Base-by-base conservation (phyloP, 2,888 invertebrate species). In the Celastrina argiolus region DNA sequence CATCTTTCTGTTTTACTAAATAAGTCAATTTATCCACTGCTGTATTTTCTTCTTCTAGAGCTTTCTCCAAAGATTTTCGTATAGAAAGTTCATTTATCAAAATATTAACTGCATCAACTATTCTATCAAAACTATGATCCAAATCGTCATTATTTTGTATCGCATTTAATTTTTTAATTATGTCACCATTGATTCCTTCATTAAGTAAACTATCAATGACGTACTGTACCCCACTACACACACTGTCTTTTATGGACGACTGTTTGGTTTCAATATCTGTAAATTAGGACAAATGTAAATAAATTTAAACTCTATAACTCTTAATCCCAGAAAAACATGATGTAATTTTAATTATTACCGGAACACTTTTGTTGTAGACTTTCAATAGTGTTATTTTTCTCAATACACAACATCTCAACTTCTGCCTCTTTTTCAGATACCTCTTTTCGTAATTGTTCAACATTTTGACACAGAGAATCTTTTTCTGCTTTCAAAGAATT, bases 1-100 rank as follows among this genome's bases (percentile, higher is more conserved):
- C 67, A 56, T 83, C 80, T 67, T 81, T 81, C 63, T 77, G 72
- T 39, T 78, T 74, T 3, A 80, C 66, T n/a, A 72, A 69, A 2
- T 77, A 73, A 65, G 72, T 74, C 51, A 81, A 66, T 26, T 79
- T 76, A 28, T 67, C 69, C 4, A 78, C 59, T 12, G 73, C 71
- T 0, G 66, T 69, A 63, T 75, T 77, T 67, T 77, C 77, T 28
- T 78, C 70, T 69, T 77, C 72, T 6, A 81, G 64, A 12, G 74
- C 71, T 28, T 72, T 76, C 68, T 79, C 80, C 28, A 79, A 58
- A 61, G 75, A 75, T 39, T 76, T 72, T 45, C 72, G 76, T 36
- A 74, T 61, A 2, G 71, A 72, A 31, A 81, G 69, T 70, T 83
- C 80, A n/a, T 68, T 69, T 28, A 72, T 70, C 34, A 83, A 71